Conservation (phyloP, 2,888 invertebrate species). For the Drosophila barbarae region DNA sequence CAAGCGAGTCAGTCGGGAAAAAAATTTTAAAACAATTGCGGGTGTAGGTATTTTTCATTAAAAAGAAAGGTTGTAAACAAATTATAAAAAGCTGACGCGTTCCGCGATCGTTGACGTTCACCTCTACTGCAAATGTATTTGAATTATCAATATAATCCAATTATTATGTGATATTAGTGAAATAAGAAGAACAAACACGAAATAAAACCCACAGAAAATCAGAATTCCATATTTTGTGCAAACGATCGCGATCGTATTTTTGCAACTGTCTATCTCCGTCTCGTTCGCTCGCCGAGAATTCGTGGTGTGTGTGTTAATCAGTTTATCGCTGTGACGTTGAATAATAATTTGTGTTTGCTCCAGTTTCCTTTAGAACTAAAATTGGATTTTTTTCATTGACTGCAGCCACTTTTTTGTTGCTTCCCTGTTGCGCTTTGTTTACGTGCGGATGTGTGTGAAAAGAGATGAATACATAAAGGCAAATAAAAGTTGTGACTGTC, state of each 20-base stretch:
- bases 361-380: slow-evolving; percentile 44
- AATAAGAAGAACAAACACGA: not conserved
- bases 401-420: slow-evolving; percentile 17
- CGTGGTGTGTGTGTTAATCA: slow-evolving; percentile 46
- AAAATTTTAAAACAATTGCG: slow-evolving; percentile 2
- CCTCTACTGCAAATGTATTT: not conserved
- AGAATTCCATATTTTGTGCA: not conserved
- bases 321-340: slow-evolving; percentile 58
- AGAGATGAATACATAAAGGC: slow-evolving; percentile 22
- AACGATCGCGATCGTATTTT: slow-evolving; percentile 7
- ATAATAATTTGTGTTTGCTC: slow-evolving; percentile 65
- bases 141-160: not conserved
- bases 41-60: slow-evolving; percentile 4
- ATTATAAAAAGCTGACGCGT: not conserved
- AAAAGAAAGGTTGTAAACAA: slow-evolving; percentile 6
- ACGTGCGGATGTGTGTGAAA: slow-evolving; percentile 13
- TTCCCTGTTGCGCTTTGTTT: slow-evolving; percentile 17
- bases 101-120: not conserved
- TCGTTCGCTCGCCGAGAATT: slow-evolving; percentile 17
- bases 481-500: slow-evolving; percentile 24
- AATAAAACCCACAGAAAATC: not conserved
- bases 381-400: slow-evolving; percentile 6
- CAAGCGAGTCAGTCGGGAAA: slow-evolving; percentile 4
- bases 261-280: slow-evolving; percentile 7
- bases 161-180: slow-evolving; percentile 1